Percentiles rank a stretch among this genome's conserved stretches.
phyloP scores from a whole-genome alignment of 2,113 vertebrate genomes.

The Dromas ardeola region DNA sequence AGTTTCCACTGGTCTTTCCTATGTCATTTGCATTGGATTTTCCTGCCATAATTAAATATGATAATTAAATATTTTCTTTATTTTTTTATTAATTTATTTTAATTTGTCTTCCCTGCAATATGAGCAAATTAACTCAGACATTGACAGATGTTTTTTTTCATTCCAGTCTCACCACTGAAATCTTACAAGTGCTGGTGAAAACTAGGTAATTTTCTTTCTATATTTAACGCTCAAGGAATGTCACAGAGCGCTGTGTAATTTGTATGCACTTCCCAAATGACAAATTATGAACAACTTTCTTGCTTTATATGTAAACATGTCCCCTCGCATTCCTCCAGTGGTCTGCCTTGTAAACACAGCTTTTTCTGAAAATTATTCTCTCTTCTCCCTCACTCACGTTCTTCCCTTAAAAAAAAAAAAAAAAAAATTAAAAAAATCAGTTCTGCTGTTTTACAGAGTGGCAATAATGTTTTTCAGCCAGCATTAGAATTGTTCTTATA shows the following conservation, averaged over 20 bases:
- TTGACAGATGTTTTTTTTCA: not conserved
- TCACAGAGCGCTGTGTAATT: not conserved
- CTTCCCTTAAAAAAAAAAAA: not conserved
- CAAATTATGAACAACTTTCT: not conserved
- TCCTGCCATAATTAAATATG: not conserved
- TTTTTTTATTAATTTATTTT: not conserved
- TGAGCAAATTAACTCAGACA: not conserved
- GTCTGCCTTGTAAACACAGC: not conserved
- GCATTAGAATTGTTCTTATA: not conserved
- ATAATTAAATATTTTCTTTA: not conserved
- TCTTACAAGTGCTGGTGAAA: not conserved
- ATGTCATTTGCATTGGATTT: not conserved
- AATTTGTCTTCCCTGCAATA: not conserved
- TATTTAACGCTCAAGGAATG: not conserved
- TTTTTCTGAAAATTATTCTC: not conserved
- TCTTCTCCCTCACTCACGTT: not conserved
- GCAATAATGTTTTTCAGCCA: not conserved
- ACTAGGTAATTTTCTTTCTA: not conserved
- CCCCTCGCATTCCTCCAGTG: not conserved
- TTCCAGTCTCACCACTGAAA: not conserved
- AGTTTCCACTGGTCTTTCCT: not conserved
- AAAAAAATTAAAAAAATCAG: not conserved
- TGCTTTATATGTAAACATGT: not conserved
- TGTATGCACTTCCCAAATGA: not conserved
- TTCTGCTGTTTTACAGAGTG: not conserved